These are phyloP conservation scores for Siphamia tubifer DNA, from an alignment of 2,113 vertebrate genomes.

Conservation along the genomic window DNA sequence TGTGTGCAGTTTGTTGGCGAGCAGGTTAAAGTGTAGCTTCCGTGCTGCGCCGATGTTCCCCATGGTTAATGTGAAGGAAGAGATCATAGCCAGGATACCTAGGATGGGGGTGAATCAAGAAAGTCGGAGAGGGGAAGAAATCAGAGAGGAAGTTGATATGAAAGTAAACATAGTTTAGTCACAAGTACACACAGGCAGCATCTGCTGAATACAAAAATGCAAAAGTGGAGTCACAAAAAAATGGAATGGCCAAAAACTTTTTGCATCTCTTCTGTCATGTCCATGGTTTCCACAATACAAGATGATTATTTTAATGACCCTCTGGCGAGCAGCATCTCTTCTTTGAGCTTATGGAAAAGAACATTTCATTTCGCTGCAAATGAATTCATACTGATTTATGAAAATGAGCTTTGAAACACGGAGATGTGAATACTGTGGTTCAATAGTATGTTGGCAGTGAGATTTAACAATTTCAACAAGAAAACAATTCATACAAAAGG, in stretches of 20 bases:
- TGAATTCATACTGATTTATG: not conserved
- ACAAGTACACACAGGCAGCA: not conserved
- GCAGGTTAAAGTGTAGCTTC: conserved; percentile 83
- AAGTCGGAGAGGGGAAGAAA: conserved; percentile 21
- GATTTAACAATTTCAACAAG: not conserved
- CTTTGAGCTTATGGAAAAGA: not conserved
- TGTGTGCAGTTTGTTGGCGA: conserved; percentile 90
- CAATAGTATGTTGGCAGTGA: not conserved
- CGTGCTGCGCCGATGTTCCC: conserved; percentile 86
- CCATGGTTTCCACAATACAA: not conserved
- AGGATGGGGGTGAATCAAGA: conserved; percentile 28
- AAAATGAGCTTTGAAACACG: not conserved
- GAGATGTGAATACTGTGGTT: no score
- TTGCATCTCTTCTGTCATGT: not conserved
- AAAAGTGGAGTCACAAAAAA: conserved; percentile 10
- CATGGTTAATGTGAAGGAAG: conserved; percentile 86
- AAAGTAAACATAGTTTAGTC: not conserved
- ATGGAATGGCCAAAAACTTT: not conserved
- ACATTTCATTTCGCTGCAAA: not conserved
- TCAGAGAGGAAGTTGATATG: not conserved
- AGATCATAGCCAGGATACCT: conserved; percentile 89
- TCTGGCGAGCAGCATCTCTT: not conserved
- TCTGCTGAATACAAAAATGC: conserved; percentile 8
- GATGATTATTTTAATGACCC: not conserved
- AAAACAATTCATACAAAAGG: not conserved